Percentiles rank a stretch among this genome's conserved stretches.
phyloP scores from a whole-genome alignment of 2,888 invertebrate genomes.

The Gerris lacustris region DNA sequence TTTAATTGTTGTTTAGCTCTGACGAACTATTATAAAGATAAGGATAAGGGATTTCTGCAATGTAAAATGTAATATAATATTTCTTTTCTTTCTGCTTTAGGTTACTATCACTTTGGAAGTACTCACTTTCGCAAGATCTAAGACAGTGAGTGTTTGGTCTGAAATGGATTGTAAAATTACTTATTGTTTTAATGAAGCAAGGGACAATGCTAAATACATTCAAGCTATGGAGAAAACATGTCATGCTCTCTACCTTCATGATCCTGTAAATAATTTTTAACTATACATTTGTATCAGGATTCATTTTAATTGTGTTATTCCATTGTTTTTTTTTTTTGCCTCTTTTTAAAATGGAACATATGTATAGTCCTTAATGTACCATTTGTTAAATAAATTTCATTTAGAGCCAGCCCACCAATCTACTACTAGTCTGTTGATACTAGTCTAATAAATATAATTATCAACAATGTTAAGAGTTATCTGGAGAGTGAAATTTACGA shows the following conservation, averaged over 20 bases:
- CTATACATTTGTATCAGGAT: too few relatives aligned
- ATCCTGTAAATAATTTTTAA: slow-evolving; percentile 52
- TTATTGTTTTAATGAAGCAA: slow-evolving; percentile 89
- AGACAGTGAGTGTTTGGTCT: slow-evolving; percentile 67
- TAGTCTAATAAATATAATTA: too few relatives aligned
- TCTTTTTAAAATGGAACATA: background rate
- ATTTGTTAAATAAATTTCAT: too few relatives aligned
- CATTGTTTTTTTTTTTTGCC: background rate
- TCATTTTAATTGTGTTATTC: background rate
- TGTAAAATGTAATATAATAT: too few relatives aligned
- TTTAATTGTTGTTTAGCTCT: too few relatives aligned
- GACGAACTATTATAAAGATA: too few relatives aligned
- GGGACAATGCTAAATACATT: slow-evolving; percentile 90
- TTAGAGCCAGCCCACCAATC: too few relatives aligned
- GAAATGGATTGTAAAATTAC: slow-evolving; percentile 82
- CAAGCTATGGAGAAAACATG: slow-evolving; percentile 89
- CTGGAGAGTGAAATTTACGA: too few relatives aligned
- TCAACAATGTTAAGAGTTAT: too few relatives aligned
- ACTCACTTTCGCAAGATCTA: slow-evolving; percentile 61
- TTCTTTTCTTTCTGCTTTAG: slow-evolving; percentile 34
- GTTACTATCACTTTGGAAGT: slow-evolving; percentile 65
- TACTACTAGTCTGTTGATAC: too few relatives aligned
- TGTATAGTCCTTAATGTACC: background rate
- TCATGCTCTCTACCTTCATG: slow-evolving; percentile 81
- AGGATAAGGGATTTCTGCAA: too few relatives aligned